These are phyloP conservation scores for Tapirus indicus DNA, from an alignment of 2,797 vertebrate species.

Conservation along the genomic window DNA sequence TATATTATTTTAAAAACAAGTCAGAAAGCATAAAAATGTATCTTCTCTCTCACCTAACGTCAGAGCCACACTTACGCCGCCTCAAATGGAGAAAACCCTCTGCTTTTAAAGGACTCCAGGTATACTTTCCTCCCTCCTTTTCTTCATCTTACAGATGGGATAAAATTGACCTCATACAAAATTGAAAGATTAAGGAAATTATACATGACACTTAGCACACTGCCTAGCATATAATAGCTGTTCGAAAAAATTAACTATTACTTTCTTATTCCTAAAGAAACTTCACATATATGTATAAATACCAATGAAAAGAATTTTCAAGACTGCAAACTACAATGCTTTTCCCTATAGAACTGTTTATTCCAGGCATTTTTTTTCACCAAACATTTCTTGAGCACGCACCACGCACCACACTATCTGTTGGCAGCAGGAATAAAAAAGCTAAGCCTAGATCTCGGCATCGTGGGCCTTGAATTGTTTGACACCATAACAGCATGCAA, in stretches of 20 bases:
- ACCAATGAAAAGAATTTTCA: slow-evolving; percentile 27
- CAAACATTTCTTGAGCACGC: background rate
- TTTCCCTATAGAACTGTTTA: background rate
- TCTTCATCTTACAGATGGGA: background rate
- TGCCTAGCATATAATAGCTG: background rate
- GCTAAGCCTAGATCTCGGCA: background rate
- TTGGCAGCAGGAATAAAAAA: background rate
- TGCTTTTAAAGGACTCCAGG: background rate
- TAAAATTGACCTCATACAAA: background rate
- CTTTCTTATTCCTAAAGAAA: slow-evolving; percentile 35
- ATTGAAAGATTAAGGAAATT: slow-evolving; percentile 14
- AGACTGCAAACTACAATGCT: background rate
- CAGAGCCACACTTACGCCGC: background rate
- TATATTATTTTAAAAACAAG: slow-evolving; percentile 46
- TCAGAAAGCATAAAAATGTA: background rate
- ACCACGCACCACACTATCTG: background rate
- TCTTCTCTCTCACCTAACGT: background rate
- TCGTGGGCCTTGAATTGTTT: background rate
- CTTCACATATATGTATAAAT: background rate
- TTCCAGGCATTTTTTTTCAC: slow-evolving; percentile 1
- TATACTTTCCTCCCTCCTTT: background rate
- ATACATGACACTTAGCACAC: background rate
- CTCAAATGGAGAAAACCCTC: background rate
- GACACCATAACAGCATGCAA: slow-evolving; percentile 50
- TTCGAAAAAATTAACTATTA: slow-evolving; percentile 1